Conservation (phyloP, 2,888 invertebrate species). For the Diarsia rubi region DNA sequence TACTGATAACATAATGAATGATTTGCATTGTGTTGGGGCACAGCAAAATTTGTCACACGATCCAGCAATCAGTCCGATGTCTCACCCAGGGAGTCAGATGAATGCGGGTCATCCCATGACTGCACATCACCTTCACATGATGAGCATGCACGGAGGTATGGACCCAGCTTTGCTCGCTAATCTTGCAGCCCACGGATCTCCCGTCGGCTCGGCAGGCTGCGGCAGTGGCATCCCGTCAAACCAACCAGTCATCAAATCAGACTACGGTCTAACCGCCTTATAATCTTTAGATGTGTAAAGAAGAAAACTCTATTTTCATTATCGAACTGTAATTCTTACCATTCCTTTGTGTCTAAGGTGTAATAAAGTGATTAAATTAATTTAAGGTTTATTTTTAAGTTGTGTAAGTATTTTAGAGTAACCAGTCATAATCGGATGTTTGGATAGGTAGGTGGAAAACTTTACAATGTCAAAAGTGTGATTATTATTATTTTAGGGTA, state of each 20-base stretch:
- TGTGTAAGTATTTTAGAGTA: conserved; percentile 86
- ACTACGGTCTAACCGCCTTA: conserved; percentile 96
- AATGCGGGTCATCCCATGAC: conserved; percentile 90
- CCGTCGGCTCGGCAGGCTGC: conserved; percentile 88
- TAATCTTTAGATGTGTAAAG: conserved; percentile 88
- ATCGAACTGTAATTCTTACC: conserved; percentile 86
- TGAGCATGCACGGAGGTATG: conserved; percentile 87
- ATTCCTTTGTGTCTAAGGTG: conserved; percentile 89
- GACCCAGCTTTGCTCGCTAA: conserved; percentile 89
- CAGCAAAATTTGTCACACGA: conserved; percentile 88
- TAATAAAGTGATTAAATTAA: conserved; percentile 87
- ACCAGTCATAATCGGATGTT: conserved; percentile 89
- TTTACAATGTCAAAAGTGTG: conserved; percentile 91
- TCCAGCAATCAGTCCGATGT: conserved; percentile 89
- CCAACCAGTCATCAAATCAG: conserved; percentile 94
- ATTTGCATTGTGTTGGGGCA: conserved; percentile 91
- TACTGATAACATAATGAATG: conserved; percentile 91
- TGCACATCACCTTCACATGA: conserved; percentile 88
- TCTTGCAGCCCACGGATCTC: conserved; percentile 90
- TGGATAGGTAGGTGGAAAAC: conserved; percentile 88
- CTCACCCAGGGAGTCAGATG: conserved; percentile 87
- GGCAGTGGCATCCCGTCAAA: conserved; percentile 84
- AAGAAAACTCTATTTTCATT: conserved; percentile 88
- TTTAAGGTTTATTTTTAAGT: conserved; percentile 82
- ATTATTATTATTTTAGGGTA: conserved; percentile 89